Conservation (phyloP, 2,113 vertebrate species). For the Sus scrofa region T2T-Sscrofa CM000812.6:128753001-128753500, state of each 20-base stretch:
- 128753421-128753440: too few relatives aligned
- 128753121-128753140: neutral
- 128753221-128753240: neutral
- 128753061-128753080: neutral
- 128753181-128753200: neutral
- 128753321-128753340: neutral
- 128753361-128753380: neutral
- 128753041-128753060: neutral
- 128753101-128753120: neutral
- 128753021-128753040: neutral
- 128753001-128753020: neutral
- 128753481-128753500: too few relatives aligned
- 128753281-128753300: neutral
- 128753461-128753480: too few relatives aligned
- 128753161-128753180: neutral
- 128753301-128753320: slow-evolving; percentile 47
- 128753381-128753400: too few relatives aligned
- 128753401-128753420: too few relatives aligned
- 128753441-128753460: too few relatives aligned
- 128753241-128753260: neutral
- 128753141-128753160: neutral
- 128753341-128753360: neutral
- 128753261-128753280: neutral
- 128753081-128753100: neutral
- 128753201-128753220: neutral